phyloP scores from a whole-genome alignment of 2,797 vertebrate species.

The Acipenser transmontanus region DNA sequence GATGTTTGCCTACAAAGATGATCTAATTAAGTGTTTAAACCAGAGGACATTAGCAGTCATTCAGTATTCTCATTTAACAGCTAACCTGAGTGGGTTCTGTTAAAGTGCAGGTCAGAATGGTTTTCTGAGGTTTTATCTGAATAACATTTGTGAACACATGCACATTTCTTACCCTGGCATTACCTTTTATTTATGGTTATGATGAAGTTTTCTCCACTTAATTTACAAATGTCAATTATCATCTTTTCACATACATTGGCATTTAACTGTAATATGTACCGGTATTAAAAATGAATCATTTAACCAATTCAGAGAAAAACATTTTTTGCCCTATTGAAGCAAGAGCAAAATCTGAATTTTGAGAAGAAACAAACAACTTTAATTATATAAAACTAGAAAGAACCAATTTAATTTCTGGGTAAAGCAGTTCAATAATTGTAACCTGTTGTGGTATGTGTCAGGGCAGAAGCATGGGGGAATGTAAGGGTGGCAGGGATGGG shows the following conservation, averaged over 20 bases:
- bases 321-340: no score
- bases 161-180: conserved; percentile 60
- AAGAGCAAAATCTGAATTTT: no score
- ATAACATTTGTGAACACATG: conserved; percentile 80
- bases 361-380: no score
- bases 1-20: background rate
- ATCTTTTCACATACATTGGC: conserved; percentile 65
- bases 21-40: conserved; percentile 43
- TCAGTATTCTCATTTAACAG: conserved; percentile 44
- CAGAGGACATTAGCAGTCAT: conserved; percentile 36
- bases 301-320: no score
- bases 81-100: conserved; percentile 47
- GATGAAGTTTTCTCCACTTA: conserved; percentile 51
- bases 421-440: no score
- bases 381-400: no score
- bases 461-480: no score
- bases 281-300: no score
- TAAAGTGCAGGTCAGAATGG: conserved; percentile 52
- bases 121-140: conserved; percentile 68
- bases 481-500: no score
- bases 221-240: conserved; percentile 63
- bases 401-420: no score
- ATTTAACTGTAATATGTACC: conserved; percentile 73
- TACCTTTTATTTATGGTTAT: conserved; percentile 54
- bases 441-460: no score